Evolutionary conservation across 2,113 vertebrate species (phyloP).

Genomic region (Callionymus lyra): DNA sequence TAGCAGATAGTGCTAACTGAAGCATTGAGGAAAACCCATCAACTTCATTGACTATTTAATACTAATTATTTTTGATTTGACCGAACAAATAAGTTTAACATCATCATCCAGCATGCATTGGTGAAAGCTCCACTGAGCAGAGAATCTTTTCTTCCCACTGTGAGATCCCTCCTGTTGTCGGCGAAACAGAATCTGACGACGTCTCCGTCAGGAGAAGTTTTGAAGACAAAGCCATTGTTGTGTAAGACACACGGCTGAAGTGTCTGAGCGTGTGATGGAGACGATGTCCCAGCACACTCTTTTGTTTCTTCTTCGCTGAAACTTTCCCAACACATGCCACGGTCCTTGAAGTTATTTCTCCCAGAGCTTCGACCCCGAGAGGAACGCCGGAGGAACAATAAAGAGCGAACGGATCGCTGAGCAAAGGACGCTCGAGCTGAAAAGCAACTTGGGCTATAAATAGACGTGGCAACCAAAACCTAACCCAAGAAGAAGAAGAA

Average conservation of each 20-base stretch:
- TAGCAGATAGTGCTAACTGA: too few relatives aligned
- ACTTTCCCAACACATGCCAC: constrained; percentile 37
- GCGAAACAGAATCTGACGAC: too few relatives aligned
- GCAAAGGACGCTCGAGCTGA: constrained; percentile 30
- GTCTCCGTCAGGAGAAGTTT: constrained; percentile 43
- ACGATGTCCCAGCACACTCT: constrained; percentile 32
- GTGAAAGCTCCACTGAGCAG: too few relatives aligned
- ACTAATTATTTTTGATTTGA: too few relatives aligned
- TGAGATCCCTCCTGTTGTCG: too few relatives aligned
- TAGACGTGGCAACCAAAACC: constrained; percentile 40
- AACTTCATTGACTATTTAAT: too few relatives aligned
- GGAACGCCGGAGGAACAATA: constrained; percentile 38
- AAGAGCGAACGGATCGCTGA: constrained; percentile 45
- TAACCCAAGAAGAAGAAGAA: constrained; percentile 16
- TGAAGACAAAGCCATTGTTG: too few relatives aligned
- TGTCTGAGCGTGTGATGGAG: constrained; percentile 40
- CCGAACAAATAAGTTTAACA: too few relatives aligned
- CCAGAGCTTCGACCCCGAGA: constrained; percentile 27
- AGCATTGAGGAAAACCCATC: too few relatives aligned
- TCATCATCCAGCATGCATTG: too few relatives aligned
- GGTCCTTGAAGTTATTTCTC: constrained; percentile 24
- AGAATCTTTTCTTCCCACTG: too few relatives aligned
- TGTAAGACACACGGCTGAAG: too few relatives aligned
- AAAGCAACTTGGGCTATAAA: constrained; percentile 41
- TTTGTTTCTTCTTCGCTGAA: constrained; percentile 28